Evolutionary conservation across 2,888 invertebrate genomes (phyloP), one percentile per base, ranked within the genome.

Genomic region (Yponomeuta sedellus): DNA sequence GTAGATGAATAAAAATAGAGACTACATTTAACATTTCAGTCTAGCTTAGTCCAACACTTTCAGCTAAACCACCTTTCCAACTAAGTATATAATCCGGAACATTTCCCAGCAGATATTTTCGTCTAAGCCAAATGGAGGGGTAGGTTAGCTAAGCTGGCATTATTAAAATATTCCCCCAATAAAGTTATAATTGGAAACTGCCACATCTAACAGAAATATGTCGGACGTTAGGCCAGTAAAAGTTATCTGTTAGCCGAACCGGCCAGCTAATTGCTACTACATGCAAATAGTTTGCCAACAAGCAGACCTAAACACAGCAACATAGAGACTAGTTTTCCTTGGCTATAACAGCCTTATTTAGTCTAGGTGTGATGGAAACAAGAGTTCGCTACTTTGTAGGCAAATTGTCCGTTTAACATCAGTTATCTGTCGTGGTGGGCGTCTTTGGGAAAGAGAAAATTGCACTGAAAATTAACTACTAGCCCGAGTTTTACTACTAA

Each of bases 111-210:
- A 52, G 16, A 52, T 52, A 52, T 52, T 52, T 52, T 52, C 16
- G 44, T 16, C 44, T 52, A 52, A 52, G 44, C 44, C 44, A 52
- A 52, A 52, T 52, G 44, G 44, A 52, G 16, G 44, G 44, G 16
- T 16, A 16, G 44, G 16, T 16, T 4, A 16, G 34, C 34, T 34
- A 52, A 52, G 44, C 44, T 52, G 44, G 44, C 16, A 52, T 52
- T 52, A 52, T 52, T 52, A 52, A 52, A 52, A 52, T 52, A 52
- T 52, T 52, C 44, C 44, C 12, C 44, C 44, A 16, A 52, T 52
- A 52, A 52, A 52, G 44, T 52, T 52, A 52, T 52, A 52, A 52
- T 52, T 52, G 44, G 44, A 52, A 52, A 52, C 34, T 52, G 44
- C 44, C 44, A 52, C 44, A 52, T 52, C 16, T 16, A 52, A 52